Base-by-base conservation (phyloP, 2,888 invertebrate genomes). In the Heliconius sara region DNA sequence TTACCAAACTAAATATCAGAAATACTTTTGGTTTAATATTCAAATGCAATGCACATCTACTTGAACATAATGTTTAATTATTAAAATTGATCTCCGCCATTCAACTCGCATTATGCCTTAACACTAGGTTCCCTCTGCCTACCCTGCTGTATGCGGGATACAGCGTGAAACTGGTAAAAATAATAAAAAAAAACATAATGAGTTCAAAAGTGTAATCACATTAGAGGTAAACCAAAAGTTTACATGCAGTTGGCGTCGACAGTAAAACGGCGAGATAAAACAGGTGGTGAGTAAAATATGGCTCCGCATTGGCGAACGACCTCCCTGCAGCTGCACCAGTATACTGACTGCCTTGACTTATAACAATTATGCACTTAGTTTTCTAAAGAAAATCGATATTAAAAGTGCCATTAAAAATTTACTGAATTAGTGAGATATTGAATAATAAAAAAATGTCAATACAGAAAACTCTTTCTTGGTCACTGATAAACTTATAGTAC, bases 261-360 rank as follows among this genome's bases (percentile, higher is more conserved):
- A 89, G 89, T 89, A 90, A 92, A 91, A 91, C 91, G 89, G 87
- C 85, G 87, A 91, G 91, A 93, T 93, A 92, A 92, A 93, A 90
- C 92, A 93, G 92, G 93, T 92, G 93, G 86, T 87, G 86, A 88
- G 85, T 92, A 90, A 93, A 90, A 92, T 93, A 93, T 91, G 88
- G 88, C 85, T 85, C 92, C 88, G 92, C 93, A 93, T 90, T 92
- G 93, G 90, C 91, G 83, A 85, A 83, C 86, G 83, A 85, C 83
- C 85, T 83, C 86, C 80, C 86, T 90, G 91, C 92, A 91, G 89
- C 89, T 86, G 87, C 81, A 82, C 66, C 60, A 19, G 76, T 67
- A 39, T 25, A 27, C 82, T 72, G 80, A 47, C 63, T 80, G 78
- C 63, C 25, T 63, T 43, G 52, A 57, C 79, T 27, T 47, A 76